Evolutionary conservation across 1,140 invertebrate species (phyloP), one percentile per base, ranked within the genome.

Genomic region (Pogonus chalceus): DNA sequence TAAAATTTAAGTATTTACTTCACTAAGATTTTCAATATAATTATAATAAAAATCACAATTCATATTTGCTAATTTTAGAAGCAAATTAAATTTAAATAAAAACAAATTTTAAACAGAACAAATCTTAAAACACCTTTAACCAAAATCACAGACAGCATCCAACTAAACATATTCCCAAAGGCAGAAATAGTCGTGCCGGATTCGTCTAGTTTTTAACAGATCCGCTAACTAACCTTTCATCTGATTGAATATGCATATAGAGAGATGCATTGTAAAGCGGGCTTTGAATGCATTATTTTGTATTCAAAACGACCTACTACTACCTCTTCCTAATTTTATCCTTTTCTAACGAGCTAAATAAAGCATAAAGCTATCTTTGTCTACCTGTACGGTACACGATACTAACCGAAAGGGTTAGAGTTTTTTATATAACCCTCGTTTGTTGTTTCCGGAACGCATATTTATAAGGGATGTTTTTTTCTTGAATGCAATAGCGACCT

Each of bases 391-490:
- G 26, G 26, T 31, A 31, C 14, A 31, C 26, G 26, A 14, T 14
- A 31, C 14, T 4, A 14, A 14, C 7, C 18, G 37, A 18, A 43
- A 43, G 37, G 37, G 37, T 43, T 43, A 43, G 18, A 18, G 9
- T n/a, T n/a, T n/a, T n/a, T n/a, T n/a, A 43, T 12, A 4, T 3
- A 18, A 43, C 37, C 37, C 37, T 43, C 37, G 37, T 43, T 43
- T 43, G 18, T 43, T 43, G 18, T 43, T 43, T 43, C 37, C 37
- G 37, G 37, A 18, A 18, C 37, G 37, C 9, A 43, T 43, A 43
- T 43, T 43, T 43, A 43, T 43, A 43, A 43, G 37, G 37, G 37
- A 43, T 43, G 9, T 43, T 43, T 10, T 43, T 43, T 43, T 18
- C 37, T 43, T 43, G 9, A 10, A 3, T 18, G 14, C 37, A 12